Conservation (phyloP, 1,140 invertebrate genomes). For the Xylocopa sonorina region DNA sequence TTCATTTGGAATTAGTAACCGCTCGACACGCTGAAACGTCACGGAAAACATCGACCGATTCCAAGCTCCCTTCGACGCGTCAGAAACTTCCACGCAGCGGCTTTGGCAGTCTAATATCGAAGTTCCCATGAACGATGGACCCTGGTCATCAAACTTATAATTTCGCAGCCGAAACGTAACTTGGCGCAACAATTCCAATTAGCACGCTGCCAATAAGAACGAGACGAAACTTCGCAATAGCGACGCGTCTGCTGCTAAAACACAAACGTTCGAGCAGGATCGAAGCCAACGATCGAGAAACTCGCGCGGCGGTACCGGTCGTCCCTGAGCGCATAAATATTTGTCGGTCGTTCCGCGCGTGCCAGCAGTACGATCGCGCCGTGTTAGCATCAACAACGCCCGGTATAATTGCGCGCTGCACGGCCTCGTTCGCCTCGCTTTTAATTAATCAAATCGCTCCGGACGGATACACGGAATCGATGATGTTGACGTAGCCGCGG, state of each 20-base stretch:
- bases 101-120: background rate
- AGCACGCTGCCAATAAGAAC: background rate
- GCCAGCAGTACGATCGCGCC: background rate
- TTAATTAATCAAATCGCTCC: slow-evolving; percentile 63
- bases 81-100: background rate
- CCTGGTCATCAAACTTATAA: background rate
- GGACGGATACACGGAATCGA: slow-evolving; percentile 9
- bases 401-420: slow-evolving; percentile 16
- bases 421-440: slow-evolving; percentile 38
- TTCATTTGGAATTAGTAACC: too few relatives aligned
- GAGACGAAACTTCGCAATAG: background rate
- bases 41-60: background rate
- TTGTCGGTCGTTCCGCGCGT: background rate
- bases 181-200: background rate
- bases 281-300: background rate
- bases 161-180: background rate
- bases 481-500: slow-evolving; percentile 38
- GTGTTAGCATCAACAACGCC: background rate
- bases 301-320: background rate
- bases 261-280: background rate
- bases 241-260: background rate
- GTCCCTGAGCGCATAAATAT: background rate
- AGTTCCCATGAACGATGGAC: slow-evolving; percentile 4
- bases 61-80: background rate
- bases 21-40: background rate